Evolutionary conservation across 2,888 invertebrate genomes (phyloP), one percentile per base, ranked within the genome.

Genomic region (Punctoribates punctum): DNA sequence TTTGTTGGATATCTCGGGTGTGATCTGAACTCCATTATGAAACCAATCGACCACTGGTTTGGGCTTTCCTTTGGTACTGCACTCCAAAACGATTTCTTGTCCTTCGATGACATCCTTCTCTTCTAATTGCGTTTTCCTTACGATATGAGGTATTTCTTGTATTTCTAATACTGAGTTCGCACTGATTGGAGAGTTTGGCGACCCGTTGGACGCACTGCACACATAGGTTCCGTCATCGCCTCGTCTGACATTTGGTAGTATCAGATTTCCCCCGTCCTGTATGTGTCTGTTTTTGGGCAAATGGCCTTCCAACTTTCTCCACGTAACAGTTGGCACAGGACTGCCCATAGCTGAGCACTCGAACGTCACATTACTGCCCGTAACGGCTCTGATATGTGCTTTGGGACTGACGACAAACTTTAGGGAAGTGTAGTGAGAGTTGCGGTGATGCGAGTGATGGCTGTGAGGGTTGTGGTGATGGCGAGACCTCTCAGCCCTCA

Each of bases 21-120:
- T 84, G 51, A 94, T 86, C 3, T 89, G 87, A 79, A 90, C 88
- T 0, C 93, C 92, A 82, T 96, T 94, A 75, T 94, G 88, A 77
- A 94, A 86, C 96, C 96, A 96, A 79, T 89, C 89, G 48, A 93
- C 87, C 4, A 86, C 85, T 0, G 95, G 94, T 57, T 88, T 85
- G 0, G 94, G 94, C 72, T 88, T 88, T 0, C 94, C 94, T 11
- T 86, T 86, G 57, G 88, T 87, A 82, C 15, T 86, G 85, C 84
- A 89, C 84, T 85, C 85, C 74, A 89, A 81, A 73, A 84, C 82
- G 1, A 87, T 82, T 3, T 85, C 82, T 46, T 85, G 85, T 9
- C 87, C 87, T 81, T 87, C 87, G 80, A 86, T 86, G 13, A 87
- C 87, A 5, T 85, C 82, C 8, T 86, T 84, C 77, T 83, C 83